Evolutionary conservation across 1,140 invertebrate species (phyloP).

Genomic region (Phocides pigmalion): DNA sequence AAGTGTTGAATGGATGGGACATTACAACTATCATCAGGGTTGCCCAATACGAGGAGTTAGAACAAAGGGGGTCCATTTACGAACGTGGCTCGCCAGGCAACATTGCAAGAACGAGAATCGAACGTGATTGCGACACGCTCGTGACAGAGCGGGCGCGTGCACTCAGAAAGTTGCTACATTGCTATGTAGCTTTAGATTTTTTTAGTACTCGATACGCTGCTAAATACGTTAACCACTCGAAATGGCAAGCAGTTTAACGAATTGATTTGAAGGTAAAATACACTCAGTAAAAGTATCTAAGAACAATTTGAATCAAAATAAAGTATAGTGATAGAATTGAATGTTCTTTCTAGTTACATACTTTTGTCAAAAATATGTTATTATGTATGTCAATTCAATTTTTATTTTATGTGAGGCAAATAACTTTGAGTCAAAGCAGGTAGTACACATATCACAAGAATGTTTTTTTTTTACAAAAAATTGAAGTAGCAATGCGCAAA

Average conservation of each 20-base stretch:
- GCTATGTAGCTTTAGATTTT: slow-evolving; percentile 31
- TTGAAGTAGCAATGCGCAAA: too few relatives aligned
- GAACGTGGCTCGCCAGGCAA: slow-evolving; percentile 42
- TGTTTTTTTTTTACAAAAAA: too few relatives aligned
- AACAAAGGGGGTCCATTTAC: slow-evolving; percentile 48
- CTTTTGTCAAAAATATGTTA: too few relatives aligned
- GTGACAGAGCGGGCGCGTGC: slow-evolving; percentile 54
- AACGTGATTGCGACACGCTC: slow-evolving; percentile 59
- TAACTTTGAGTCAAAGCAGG: too few relatives aligned
- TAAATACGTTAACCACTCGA: background rate
- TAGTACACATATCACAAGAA: too few relatives aligned
- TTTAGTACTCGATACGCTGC: background rate
- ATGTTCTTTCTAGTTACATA: background rate
- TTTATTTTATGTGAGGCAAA: too few relatives aligned
- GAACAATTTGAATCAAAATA: background rate
- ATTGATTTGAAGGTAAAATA: background rate
- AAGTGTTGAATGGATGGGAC: slow-evolving; percentile 18
- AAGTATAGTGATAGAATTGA: background rate
- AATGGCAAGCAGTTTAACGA: background rate
- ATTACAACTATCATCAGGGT: background rate
- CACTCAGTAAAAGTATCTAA: background rate
- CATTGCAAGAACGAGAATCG: slow-evolving; percentile 47
- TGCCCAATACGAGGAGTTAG: slow-evolving; percentile 38
- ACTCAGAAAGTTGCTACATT: slow-evolving; percentile 48
- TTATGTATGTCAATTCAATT: too few relatives aligned